Percentiles rank a stretch among this genome's conserved stretches.
Evolutionary conservation across 2,797 vertebrate species (phyloP).

Genomic region (Tenualosa thibaudeaui): DNA sequence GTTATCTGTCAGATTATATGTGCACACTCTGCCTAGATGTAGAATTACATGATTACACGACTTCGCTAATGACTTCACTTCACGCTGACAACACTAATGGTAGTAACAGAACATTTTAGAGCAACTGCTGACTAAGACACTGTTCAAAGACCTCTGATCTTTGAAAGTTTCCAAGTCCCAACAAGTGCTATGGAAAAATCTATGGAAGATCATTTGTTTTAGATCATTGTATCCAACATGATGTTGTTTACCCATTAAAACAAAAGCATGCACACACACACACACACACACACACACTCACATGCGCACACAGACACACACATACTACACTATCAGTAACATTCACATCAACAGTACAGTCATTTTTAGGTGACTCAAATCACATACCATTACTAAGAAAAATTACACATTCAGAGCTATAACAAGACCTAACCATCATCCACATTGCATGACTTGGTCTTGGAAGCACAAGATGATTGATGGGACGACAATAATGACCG

Average conservation of each 20-base stretch:
- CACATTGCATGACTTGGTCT: conserved; percentile 1
- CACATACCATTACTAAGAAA: background rate
- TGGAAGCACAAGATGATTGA: background rate
- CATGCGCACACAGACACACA: conserved; percentile 6
- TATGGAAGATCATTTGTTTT: background rate
- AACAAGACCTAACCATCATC: background rate
- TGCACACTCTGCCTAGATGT: background rate
- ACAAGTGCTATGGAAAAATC: background rate
- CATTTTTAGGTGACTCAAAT: background rate
- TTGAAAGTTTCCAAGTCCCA: background rate
- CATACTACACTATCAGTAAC: background rate
- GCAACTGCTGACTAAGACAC: background rate
- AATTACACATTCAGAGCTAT: background rate
- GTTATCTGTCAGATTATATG: conserved; percentile 18
- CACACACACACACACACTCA: background rate
- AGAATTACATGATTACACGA: background rate
- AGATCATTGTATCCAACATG: background rate
- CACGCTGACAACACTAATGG: background rate
- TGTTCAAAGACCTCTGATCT: background rate
- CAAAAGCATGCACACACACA: background rate
- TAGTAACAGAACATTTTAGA: background rate
- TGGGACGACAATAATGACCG: background rate
- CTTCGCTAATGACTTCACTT: no score
- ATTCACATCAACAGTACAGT: background rate
- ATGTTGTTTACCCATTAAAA: background rate